Base-by-base conservation (phyloP, 2,888 invertebrate species). In the Ichneumoninae sp. region DNA sequence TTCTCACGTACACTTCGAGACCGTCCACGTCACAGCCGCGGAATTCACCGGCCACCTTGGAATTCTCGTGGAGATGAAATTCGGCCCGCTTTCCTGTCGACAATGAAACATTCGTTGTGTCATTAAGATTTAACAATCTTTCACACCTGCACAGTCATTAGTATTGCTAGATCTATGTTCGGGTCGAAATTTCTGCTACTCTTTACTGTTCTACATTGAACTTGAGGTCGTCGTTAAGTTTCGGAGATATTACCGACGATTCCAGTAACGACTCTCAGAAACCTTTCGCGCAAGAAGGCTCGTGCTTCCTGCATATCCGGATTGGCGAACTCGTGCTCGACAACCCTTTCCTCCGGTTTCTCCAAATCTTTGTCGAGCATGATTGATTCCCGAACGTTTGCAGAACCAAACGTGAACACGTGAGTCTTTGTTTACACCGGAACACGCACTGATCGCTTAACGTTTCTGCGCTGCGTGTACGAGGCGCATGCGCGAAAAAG, bases 221-320 rank as follows among this genome's bases (percentile, higher is more conserved):
- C 10, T 1, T 4, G 13, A 0, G 33, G 6, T 62, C 72, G 52
- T 22, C 10, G 54, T 70, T 83, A 10, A 77, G 82, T 57, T 50
- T 79, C 36, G 71, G 57, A 65, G 26, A 57, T 72, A 91, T 88
- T 90, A 94, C 94, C 94, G 81, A 93, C 91, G 52, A 94, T 89
- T 52, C 93, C 93, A 52, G 93, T 93, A 68, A 94, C 87, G 13
- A 92, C 91, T 82, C 93, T 90, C 4, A 94, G 89, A 89, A 94
- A 94, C 86, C 93, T 90, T 90, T 94, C 94, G n/a, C 94, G 91
- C 50, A 94, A 84, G 87, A 93, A 92, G 66, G 94, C 91, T 68
- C 94, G 92, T 2, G 93, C 93, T 82, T 91, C 91, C 88, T 94
- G 94, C 80, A 93, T 93, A 70, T 93, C 93, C 33, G 87, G 82